Percentiles rank a stretch among this genome's conserved stretches.
Conservation (phyloP, 2,888 invertebrate species). For the Bruchidius siliquastri region DNA sequence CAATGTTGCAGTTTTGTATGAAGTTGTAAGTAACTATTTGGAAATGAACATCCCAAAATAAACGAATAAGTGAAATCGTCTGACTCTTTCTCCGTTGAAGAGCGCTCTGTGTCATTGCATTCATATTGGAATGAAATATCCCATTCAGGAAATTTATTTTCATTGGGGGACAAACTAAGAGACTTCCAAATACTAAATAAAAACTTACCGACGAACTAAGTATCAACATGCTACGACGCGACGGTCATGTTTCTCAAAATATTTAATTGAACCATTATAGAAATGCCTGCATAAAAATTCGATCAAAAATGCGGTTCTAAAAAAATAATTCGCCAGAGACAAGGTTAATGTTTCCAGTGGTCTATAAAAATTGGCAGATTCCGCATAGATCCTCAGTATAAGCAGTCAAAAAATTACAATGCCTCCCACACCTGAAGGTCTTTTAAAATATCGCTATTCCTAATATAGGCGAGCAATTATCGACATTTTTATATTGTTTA, state of each 20-base stretch:
- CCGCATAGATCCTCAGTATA: background rate
- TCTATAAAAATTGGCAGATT: background rate
- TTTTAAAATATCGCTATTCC: background rate
- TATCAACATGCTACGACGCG: too few species aligned
- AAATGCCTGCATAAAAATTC: background rate
- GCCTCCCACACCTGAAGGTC: background rate
- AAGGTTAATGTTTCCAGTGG: background rate
- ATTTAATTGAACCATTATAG: background rate
- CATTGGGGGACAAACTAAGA: too few species aligned
- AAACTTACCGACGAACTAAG: too few species aligned
- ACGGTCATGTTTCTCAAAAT: background rate
- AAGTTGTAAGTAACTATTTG: too few species aligned
- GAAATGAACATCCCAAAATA: too few species aligned
- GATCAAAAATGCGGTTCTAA: background rate
- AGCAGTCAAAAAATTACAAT: background rate
- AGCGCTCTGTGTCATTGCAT: too few species aligned
- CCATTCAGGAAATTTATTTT: too few species aligned
- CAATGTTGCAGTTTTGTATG: too few species aligned
- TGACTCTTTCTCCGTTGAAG: too few species aligned
- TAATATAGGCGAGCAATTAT: background rate
- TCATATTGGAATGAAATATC: too few species aligned
- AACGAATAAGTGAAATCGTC: too few species aligned
- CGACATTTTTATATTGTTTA: background rate
- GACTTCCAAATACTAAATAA: too few species aligned
- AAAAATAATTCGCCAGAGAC: background rate